A percentile compares a stretch with the other conserved stretches of the same genome.
Conservation (phyloP, 2,113 vertebrate species). For the Bothrops jararaca region DNA sequence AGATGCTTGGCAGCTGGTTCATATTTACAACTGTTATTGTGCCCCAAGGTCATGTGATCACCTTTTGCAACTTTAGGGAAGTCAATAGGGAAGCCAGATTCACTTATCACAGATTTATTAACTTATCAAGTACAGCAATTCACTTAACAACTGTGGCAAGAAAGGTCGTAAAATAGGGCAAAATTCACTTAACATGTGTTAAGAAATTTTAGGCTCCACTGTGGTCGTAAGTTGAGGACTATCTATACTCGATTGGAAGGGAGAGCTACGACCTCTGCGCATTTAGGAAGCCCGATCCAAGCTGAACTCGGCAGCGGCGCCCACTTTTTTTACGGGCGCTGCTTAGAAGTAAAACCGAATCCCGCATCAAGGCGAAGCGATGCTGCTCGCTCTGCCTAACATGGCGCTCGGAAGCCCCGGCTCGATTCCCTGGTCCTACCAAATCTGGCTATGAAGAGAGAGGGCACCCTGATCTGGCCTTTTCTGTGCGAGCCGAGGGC, state of each 20-base stretch:
- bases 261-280: background rate
- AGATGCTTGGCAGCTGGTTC: background rate
- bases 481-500: background rate
- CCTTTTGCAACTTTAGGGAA: background rate
- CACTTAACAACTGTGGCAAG: too few relatives aligned
- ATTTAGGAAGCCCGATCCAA: background rate
- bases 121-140: background rate
- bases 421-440: background rate
- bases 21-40: background rate
- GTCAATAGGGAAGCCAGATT: background rate
- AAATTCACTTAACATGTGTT: too few relatives aligned
- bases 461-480: background rate
- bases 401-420: background rate
- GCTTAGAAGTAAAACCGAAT: background rate
- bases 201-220: too few relatives aligned
- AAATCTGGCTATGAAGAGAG: background rate
- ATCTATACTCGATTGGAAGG: background rate
- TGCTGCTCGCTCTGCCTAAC: background rate
- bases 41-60: background rate
- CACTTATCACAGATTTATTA: background rate
- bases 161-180: too few relatives aligned
- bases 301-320: background rate
- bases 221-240: too few relatives aligned
- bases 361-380: background rate
- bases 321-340: background rate